phyloP scores from a whole-genome alignment of 2,888 invertebrate species.

The Lasioglossum lativentre region DNA sequence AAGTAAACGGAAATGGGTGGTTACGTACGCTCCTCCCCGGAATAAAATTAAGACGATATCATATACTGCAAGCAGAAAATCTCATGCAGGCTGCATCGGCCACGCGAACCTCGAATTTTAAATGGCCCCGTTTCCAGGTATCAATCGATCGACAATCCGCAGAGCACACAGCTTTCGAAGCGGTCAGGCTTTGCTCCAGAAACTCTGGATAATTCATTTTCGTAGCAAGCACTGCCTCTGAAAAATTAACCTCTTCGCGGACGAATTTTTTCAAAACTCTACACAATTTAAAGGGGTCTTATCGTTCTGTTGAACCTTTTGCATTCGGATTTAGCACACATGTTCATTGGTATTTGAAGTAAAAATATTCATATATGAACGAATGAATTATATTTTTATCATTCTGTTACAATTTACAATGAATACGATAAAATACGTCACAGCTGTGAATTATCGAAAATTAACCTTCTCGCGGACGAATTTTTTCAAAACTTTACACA shows the following conservation, averaged over 20 bases:
- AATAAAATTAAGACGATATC: conserved; percentile 10
- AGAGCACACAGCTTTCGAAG: neutral
- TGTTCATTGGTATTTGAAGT: neutral
- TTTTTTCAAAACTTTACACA: neutral
- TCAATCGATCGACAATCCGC: conserved; percentile 1
- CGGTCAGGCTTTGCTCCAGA: neutral
- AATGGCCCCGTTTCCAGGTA: conserved; percentile 5
- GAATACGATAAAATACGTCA: too few species aligned
- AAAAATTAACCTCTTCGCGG: neutral
- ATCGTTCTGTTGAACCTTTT: neutral
- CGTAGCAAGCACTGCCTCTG: neutral
- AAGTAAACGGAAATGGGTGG: conserved; percentile 29
- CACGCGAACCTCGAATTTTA: conserved; percentile 1
- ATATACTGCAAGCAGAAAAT: neutral
- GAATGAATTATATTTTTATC: too few species aligned
- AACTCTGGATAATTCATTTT: neutral
- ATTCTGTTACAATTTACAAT: too few species aligned
- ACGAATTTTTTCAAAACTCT: neutral
- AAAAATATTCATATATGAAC: too few species aligned
- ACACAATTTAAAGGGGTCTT: too few species aligned
- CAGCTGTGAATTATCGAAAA: too few species aligned
- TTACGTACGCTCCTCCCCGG: neutral
- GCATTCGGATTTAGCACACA: neutral
- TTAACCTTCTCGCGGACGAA: neutral
- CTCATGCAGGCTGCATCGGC: neutral